Percentiles rank a stretch among this genome's conserved stretches.
Evolutionary conservation across 2,888 invertebrate genomes (phyloP).

Genomic region (Stenichneumon culpator): DNA sequence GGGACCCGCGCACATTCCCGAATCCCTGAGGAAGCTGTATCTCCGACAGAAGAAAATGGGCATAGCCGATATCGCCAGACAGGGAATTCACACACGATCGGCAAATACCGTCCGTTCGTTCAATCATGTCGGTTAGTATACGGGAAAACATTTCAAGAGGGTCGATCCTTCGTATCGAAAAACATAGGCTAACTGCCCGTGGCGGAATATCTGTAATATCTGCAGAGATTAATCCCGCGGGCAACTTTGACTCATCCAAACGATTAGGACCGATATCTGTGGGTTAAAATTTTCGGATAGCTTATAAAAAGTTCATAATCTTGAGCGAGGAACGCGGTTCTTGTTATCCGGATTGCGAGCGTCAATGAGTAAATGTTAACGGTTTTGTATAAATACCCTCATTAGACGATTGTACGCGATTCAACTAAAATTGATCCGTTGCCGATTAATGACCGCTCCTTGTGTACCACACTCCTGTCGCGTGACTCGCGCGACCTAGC

Average conservation of each 20-base stretch:
- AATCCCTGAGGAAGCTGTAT: conserved; percentile 93
- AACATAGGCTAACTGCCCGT: neutral
- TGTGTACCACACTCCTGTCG: conserved; percentile 30
- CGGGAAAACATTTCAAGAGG: neutral
- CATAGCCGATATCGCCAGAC: conserved; percentile 89
- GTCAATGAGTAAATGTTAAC: neutral
- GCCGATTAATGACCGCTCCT: conserved; percentile 28
- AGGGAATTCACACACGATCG: conserved; percentile 90
- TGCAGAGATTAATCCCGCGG: neutral
- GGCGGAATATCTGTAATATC: too few relatives aligned
- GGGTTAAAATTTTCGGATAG: too few relatives aligned
- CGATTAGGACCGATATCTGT: neutral
- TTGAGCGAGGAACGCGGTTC: too few relatives aligned
- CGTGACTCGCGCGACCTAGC: neutral
- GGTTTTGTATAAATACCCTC: neutral
- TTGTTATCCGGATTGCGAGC: neutral
- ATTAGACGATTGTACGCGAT: neutral
- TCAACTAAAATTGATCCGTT: neutral
- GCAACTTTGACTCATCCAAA: neutral
- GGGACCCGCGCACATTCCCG: conserved; percentile 89
- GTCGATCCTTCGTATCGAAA: neutral
- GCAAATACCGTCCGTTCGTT: conserved; percentile 95
- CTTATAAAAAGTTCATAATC: neutral
- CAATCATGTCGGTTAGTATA: conserved; percentile 90
- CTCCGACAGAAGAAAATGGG: conserved; percentile 89